These are phyloP conservation scores for Ascidia mentula DNA, from an alignment of 23 tunicate genomes.

Conservation along the genomic window DNA sequence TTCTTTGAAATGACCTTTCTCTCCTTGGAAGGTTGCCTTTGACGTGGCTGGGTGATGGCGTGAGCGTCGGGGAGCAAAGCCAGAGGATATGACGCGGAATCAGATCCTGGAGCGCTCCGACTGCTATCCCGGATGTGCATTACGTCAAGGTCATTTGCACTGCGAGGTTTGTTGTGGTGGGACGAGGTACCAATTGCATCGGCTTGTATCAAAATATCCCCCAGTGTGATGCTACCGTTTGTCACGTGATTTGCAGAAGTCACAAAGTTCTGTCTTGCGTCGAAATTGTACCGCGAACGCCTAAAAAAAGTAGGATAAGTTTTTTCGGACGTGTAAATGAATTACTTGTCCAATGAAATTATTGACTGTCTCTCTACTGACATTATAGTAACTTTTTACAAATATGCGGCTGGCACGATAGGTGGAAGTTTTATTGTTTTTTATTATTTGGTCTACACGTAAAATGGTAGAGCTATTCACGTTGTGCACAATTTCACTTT, in stretches of 20 bases:
- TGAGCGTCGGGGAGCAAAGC: background rate
- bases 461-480: too few relatives aligned
- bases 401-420: too few relatives aligned
- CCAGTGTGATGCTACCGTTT: slow-evolving; percentile 11
- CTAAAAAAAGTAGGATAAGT: background rate
- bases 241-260: background rate
- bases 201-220: slow-evolving; percentile 46
- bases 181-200: slow-evolving; percentile 29
- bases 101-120: background rate
- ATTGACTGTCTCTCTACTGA: too few relatives aligned
- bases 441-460: too few relatives aligned
- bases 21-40: background rate
- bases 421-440: too few relatives aligned
- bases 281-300: background rate
- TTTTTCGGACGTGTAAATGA: too few relatives aligned
- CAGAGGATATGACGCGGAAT: background rate
- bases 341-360: too few relatives aligned
- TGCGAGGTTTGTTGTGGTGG: background rate
- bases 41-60: background rate
- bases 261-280: background rate
- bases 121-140: background rate
- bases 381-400: too few relatives aligned
- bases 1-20: background rate
- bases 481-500: too few relatives aligned
- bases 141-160: background rate